Percentiles rank a stretch among this genome's conserved stretches.
phyloP scores from a whole-genome alignment of 2,113 vertebrate species.

The Heterochromis multidens region DNA sequence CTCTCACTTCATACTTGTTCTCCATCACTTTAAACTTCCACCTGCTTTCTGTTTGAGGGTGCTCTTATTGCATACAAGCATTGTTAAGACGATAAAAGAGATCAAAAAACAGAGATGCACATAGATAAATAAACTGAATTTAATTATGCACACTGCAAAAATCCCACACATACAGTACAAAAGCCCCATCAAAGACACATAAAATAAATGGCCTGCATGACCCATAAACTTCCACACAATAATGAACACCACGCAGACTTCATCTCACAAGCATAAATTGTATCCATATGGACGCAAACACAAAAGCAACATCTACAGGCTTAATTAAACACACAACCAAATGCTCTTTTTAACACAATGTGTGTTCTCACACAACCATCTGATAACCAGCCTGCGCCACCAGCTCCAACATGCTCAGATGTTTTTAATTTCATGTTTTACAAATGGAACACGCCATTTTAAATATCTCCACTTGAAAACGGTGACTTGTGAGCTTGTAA shows the following conservation, averaged over 20 bases:
- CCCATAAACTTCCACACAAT: neutral
- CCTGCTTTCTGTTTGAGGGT: neutral
- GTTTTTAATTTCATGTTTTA: constrained; percentile 21
- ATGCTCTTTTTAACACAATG: neutral
- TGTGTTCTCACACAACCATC: neutral
- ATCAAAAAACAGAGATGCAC: neutral
- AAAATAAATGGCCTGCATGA: constrained; percentile 10
- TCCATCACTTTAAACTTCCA: constrained; percentile 1
- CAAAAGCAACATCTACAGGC: constrained; percentile 19
- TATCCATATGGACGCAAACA: constrained; percentile 29
- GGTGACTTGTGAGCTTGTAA: neutral
- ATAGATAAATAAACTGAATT: constrained; percentile 8
- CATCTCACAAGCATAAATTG: constrained; percentile 10
- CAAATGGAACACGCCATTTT: neutral
- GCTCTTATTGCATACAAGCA: neutral
- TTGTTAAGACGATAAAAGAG: neutral
- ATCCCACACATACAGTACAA: neutral
- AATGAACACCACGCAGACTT: neutral
- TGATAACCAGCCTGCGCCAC: constrained; percentile 15
- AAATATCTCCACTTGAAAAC: constrained; percentile 12
- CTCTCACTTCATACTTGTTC: neutral
- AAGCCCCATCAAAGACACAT: constrained; percentile 17
- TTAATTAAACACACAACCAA: constrained; percentile 31
- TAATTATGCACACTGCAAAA: neutral
- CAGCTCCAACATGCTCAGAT: constrained; percentile 10